Evolutionary conservation across 2,113 vertebrate species (phyloP).

Genomic region (Neogobius melanostomus): DNA sequence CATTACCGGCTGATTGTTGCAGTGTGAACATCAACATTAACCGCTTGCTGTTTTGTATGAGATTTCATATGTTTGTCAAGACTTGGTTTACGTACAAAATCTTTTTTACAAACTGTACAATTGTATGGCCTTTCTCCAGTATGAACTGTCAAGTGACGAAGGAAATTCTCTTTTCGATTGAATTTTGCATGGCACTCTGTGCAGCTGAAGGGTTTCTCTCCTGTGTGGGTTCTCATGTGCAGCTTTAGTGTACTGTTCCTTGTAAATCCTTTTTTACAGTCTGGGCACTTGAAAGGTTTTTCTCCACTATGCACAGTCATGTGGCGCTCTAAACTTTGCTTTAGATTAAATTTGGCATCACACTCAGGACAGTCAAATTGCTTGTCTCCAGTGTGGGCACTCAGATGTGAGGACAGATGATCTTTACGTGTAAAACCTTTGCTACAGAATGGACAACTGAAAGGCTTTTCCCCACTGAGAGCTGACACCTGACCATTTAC

Average conservation of each 20-base stretch:
- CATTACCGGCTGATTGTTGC: background rate
- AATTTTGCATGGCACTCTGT: background rate
- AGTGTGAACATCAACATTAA: background rate
- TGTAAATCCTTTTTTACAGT: slow-evolving; percentile 4
- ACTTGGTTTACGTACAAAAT: slow-evolving; percentile 4
- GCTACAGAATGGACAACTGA: background rate
- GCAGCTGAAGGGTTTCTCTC: slow-evolving; percentile 2
- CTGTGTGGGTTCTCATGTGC: slow-evolving; percentile 6
- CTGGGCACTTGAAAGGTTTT: slow-evolving; percentile 4
- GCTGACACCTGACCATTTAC: background rate
- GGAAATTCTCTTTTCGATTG: slow-evolving; percentile 4
- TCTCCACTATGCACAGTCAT: slow-evolving; percentile 9
- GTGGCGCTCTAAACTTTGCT: slow-evolving; percentile 9
- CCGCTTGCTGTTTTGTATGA: background rate
- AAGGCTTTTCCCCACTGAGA: background rate
- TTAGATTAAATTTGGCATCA: slow-evolving; percentile 7
- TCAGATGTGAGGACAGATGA: slow-evolving; percentile 4
- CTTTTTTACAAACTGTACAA: slow-evolving; percentile 8
- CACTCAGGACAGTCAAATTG: slow-evolving; percentile 7
- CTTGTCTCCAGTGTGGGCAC: background rate
- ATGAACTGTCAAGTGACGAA: slow-evolving; percentile 3
- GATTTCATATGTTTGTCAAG: slow-evolving; percentile 8
- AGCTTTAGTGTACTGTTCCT: slow-evolving; percentile 5
- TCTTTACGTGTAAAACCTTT: slow-evolving; percentile 11
- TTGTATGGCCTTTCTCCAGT: background rate